These are phyloP conservation scores for Astreopora myriophthalma DNA, from an alignment of 64 coral and sea anemone genomes.

Conservation along the genomic window DNA sequence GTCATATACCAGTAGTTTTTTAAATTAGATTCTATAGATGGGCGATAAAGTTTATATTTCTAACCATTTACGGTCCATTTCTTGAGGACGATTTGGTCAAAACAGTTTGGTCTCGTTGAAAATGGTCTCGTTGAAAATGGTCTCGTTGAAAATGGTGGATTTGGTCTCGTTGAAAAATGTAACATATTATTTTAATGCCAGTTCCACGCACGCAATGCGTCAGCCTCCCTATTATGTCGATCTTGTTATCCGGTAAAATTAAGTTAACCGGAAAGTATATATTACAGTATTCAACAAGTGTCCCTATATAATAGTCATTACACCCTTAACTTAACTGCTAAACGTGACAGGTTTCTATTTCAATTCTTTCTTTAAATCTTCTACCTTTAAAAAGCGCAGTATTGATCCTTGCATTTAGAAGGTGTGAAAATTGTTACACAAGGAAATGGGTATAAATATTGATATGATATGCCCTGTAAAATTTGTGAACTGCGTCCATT, in stretches of 20 bases:
- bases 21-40: too few relatives aligned
- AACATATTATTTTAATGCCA: too few relatives aligned
- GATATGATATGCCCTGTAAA: not conserved
- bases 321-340: not conserved
- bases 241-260: not conserved
- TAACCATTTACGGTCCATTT: too few relatives aligned
- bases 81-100: too few relatives aligned
- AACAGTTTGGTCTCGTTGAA: too few relatives aligned
- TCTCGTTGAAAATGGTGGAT: too few relatives aligned
- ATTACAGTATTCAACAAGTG: not conserved
- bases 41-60: too few relatives aligned
- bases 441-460: not conserved
- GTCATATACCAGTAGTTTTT: too few relatives aligned
- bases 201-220: too few relatives aligned
- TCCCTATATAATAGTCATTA: not conserved
- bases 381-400: not conserved
- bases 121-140: too few relatives aligned
- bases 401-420: not conserved
- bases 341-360: not conserved
- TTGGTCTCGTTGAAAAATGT: too few relatives aligned
- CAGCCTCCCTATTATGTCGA: not conserved
- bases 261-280: not conserved
- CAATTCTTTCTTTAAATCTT: not conserved
- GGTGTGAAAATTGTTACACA: not conserved
- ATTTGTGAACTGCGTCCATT: not conserved